phyloP scores from a whole-genome alignment of 2,888 invertebrate species.

The Amaurobius ferox region DNA sequence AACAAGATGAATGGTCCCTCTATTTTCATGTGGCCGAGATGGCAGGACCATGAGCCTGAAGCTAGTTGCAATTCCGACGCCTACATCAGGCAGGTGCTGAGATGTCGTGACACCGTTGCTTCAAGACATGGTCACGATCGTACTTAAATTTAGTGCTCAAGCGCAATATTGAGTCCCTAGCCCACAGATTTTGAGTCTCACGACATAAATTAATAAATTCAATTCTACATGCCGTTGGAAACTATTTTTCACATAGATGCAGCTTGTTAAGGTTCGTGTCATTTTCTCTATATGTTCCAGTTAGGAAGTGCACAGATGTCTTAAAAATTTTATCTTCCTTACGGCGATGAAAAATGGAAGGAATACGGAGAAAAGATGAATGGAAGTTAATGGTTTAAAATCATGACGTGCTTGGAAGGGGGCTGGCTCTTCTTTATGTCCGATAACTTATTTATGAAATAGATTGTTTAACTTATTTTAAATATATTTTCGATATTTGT shows the following conservation, averaged over 20 bases:
- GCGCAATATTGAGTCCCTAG: conserved; percentile 21
- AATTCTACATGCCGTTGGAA: neutral
- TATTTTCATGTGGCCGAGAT: neutral
- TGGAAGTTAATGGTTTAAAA: too few species aligned
- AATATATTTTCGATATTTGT: too few species aligned
- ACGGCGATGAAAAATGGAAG: too few species aligned
- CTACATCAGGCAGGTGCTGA: conserved; percentile 57
- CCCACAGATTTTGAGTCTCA: conserved; percentile 28
- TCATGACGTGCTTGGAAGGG: too few species aligned
- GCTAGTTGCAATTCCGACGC: conserved; percentile 39
- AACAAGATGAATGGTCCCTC: conserved; percentile 48
- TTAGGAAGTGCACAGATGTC: too few species aligned
- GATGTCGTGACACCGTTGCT: conserved; percentile 39
- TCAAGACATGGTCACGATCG: conserved; percentile 32
- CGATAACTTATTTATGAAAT: too few species aligned
- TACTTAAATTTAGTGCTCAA: conserved; percentile 37
- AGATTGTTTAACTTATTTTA: too few species aligned
- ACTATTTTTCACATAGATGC: neutral
- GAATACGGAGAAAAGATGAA: too few species aligned
- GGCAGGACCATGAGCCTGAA: conserved; percentile 7
- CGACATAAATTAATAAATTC: conserved; percentile 29
- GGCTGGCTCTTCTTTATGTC: too few species aligned
- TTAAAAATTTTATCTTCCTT: too few species aligned
- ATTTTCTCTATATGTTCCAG: neutral
- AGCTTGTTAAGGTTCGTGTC: neutral